A percentile compares a stretch with the other conserved stretches of the same genome.
Evolutionary conservation across 1,140 invertebrate genomes (phyloP).

Genomic region (Paraescarpia echinospica): DNA sequence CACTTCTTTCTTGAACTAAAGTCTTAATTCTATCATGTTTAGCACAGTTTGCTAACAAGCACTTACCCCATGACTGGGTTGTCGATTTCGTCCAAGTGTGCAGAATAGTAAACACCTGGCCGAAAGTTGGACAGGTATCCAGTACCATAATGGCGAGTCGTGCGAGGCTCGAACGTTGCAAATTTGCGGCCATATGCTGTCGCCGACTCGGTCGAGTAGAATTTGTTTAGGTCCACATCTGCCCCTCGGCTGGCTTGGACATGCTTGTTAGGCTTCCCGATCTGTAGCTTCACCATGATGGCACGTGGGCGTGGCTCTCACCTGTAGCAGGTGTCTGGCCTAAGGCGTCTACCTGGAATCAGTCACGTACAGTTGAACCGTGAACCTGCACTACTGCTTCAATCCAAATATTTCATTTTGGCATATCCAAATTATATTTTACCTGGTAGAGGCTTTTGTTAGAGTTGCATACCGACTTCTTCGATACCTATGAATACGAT

Average conservation of each 20-base stretch:
- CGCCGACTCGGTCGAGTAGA: constrained; percentile 54
- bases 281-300: constrained; percentile 22
- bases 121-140: constrained; percentile 54
- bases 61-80: constrained; percentile 52
- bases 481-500: no score
- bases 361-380: neutral
- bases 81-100: constrained; percentile 52
- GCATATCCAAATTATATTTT: no score
- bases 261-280: constrained; percentile 33
- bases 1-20: neutral
- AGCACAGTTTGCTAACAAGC: no score
- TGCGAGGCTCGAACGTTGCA: constrained; percentile 53
- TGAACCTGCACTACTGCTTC: neutral
- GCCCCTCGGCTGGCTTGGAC: constrained; percentile 51
- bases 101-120: constrained; percentile 53
- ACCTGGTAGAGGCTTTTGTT: no score
- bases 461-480: no score
- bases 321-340: neutral
- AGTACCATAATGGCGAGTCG: constrained; percentile 50
- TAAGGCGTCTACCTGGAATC: neutral
- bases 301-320: neutral
- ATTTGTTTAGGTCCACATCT: constrained; percentile 56
- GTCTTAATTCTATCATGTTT: neutral
- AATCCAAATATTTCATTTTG: no score
- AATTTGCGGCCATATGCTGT: constrained; percentile 52